Conservation (phyloP, 2,797 vertebrate genomes). For the Danio aesculapii region DNA sequence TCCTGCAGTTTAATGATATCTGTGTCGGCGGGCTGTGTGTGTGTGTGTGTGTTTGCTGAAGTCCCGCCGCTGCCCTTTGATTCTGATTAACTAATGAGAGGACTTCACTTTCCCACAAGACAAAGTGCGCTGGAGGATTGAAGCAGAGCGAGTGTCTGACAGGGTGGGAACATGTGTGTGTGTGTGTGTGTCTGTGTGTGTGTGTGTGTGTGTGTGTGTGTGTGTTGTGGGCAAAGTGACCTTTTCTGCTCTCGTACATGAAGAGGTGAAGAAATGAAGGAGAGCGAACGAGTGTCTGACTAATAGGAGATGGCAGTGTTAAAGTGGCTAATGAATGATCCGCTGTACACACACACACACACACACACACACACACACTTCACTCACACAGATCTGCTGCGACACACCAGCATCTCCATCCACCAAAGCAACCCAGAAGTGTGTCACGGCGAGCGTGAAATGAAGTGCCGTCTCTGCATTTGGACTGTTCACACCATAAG, state of each 20-base stretch:
- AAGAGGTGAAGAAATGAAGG: slow-evolving; percentile 51
- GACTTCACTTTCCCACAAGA: not conserved
- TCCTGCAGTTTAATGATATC: slow-evolving; percentile 40
- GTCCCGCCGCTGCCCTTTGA: slow-evolving; percentile 62
- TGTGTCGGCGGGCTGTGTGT: not conserved
- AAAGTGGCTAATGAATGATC: slow-evolving; percentile 51
- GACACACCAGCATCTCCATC: not conserved
- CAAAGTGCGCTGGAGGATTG: slow-evolving; percentile 4
- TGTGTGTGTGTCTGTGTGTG: too few relatives aligned
- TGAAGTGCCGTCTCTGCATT: too few relatives aligned
- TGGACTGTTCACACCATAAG: too few relatives aligned
- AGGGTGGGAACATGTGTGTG: slow-evolving; percentile 23
- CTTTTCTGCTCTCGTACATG: slow-evolving; percentile 49
- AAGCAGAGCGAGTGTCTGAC: slow-evolving; percentile 22
- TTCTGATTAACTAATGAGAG: slow-evolving; percentile 49
- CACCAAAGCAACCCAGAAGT: too few relatives aligned
- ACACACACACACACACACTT: not conserved
- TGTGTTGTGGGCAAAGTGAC: slow-evolving; percentile 37
- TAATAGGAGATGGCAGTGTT: slow-evolving; percentile 45
- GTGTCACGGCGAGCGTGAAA: too few relatives aligned
- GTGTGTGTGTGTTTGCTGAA: slow-evolving; percentile 57
- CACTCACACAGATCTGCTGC: slow-evolving; percentile 17
- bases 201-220: too few relatives aligned
- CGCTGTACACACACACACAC: not conserved
- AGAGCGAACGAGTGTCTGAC: not conserved